Evolutionary conservation across 2,888 invertebrate species (phyloP), one percentile per base, ranked within the genome.

Genomic region (Tribolium freemani): DNA sequence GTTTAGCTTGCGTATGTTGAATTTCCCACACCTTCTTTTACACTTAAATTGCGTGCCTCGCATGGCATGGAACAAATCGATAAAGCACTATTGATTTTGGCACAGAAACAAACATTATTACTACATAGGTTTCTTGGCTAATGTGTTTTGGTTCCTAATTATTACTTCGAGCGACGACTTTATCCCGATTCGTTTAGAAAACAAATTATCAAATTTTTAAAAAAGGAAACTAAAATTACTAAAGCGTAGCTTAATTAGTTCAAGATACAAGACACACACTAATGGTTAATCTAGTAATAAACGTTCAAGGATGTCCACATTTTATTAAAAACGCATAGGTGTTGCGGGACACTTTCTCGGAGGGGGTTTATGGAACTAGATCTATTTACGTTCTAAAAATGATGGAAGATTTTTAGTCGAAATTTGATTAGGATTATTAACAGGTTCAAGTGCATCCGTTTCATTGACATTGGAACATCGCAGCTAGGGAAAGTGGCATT

Each of bases 21-120:
- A 51, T 63, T 70, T 72, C 72, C 56, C 72, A 72, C 72, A 72
- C 72, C 72, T 69, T 72, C 72, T 69, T 72, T 64, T 69, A 69
- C 61, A 61, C 61, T 63, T 69, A 69, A 72, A 72, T 72, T 72
- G 72, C 72, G 72, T 72, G 72, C 69, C 72, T 72, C 72, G 77
- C 63, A 57, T 77, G 64, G 75, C 75, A 67, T 45, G 64, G 60
- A 66, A 73, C 71, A 64, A 75, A 75, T 76, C 77, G 75, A 77
- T 77, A 74, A 38, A 68, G 69, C 69, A 60, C 73, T 77, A 77
- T 77, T 76, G 77, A 77, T 77, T 76, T 73, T 74, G 74, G 74
- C 75, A 75, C 75, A 75, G 68, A 73, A 69, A 71, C 69, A 70
- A 63, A 70, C 74, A 74, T 71, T 66, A 71, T 71, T 71, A 70